phyloP scores from a whole-genome alignment of 2,113 vertebrate genomes.

The Tragulus kanchil region DNA sequence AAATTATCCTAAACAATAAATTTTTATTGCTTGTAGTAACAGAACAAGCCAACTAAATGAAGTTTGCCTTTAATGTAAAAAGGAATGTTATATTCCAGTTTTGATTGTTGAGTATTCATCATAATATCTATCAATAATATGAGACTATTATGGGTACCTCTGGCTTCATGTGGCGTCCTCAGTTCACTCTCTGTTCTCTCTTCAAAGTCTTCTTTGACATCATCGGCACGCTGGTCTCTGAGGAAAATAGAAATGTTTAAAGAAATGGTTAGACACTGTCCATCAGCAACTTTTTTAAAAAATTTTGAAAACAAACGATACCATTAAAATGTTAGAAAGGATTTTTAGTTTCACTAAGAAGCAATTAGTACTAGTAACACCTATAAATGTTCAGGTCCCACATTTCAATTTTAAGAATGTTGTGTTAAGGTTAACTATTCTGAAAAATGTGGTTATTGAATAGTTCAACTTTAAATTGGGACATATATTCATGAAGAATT shows the following conservation, averaged over 20 bases:
- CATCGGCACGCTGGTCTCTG: conserved; percentile 89
- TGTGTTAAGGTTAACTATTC: background rate
- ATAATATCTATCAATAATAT: background rate
- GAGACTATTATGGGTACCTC: conserved; percentile 86
- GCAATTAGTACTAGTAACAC: background rate
- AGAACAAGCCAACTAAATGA: background rate
- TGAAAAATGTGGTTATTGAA: background rate
- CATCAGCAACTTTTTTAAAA: background rate
- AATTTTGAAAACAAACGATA: background rate
- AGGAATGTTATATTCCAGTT: background rate
- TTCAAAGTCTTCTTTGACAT: conserved; percentile 82
- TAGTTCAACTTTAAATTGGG: background rate
- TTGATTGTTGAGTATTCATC: background rate
- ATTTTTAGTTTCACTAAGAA: conserved; percentile 43
- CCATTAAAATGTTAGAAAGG: background rate
- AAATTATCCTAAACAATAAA: background rate
- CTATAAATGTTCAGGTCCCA: background rate
- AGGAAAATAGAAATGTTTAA: conserved; percentile 72
- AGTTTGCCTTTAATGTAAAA: conserved; percentile 27
- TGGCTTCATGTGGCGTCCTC: conserved; percentile 87
- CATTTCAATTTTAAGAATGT: conserved; percentile 24
- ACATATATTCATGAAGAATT: background rate
- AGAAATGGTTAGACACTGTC: conserved; percentile 7
- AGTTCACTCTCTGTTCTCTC: conserved; percentile 87
- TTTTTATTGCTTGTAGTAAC: background rate